A percentile compares a stretch with the other conserved stretches of the same genome.
phyloP scores from a whole-genome alignment of 2,113 vertebrate genomes.

The Tupaia chinensis region DNA sequence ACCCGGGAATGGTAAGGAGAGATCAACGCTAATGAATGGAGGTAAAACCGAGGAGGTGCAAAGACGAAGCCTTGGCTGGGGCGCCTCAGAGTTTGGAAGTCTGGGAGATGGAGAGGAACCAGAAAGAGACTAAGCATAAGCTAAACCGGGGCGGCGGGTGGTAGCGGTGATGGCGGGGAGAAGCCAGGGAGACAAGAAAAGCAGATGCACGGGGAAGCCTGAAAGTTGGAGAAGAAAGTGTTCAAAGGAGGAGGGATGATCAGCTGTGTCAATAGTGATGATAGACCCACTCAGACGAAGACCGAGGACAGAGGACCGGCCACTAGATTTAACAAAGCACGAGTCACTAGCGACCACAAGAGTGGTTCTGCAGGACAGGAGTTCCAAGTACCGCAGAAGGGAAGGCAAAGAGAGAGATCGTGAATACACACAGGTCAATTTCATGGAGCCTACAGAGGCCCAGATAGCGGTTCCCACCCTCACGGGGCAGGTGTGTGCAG shows the following conservation, averaged over 20 bases:
- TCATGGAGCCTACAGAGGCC: background rate
- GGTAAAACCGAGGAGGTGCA: background rate
- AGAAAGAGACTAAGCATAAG: background rate
- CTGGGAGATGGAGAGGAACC: background rate
- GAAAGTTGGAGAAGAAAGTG: background rate
- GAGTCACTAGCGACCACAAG: background rate
- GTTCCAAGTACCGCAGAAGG: fast-evolving
- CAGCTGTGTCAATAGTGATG: too few relatives aligned
- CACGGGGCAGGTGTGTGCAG: fast-evolving
- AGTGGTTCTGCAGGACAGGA: background rate
- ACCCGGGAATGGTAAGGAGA: background rate
- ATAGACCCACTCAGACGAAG: background rate
- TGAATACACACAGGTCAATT: background rate
- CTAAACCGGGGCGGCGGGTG: too few relatives aligned
- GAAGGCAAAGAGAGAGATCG: background rate
- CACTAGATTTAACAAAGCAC: background rate
- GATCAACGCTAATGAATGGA: background rate
- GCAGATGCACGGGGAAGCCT: background rate
- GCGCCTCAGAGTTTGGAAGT: background rate
- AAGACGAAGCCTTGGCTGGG: background rate
- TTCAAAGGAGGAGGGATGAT: background rate
- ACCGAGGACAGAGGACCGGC: background rate
- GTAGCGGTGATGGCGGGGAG: too few relatives aligned
- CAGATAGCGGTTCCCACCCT: background rate
- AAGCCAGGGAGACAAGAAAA: background rate